Base-by-base conservation (phyloP, 2,888 invertebrate genomes). In the Trissonchulus latispiculum region DNA sequence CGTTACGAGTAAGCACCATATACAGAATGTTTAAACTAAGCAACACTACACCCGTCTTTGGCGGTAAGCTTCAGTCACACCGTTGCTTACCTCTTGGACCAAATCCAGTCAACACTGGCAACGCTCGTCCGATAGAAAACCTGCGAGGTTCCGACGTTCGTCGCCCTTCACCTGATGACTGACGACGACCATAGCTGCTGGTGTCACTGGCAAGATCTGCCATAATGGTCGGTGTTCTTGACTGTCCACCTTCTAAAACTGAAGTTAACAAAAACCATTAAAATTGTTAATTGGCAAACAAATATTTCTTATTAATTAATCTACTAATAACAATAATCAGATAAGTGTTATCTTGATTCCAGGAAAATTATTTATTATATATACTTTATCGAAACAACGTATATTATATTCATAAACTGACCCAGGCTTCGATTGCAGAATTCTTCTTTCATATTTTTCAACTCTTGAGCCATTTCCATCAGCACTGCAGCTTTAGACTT, bases 391-490 rank as follows among this genome's bases (percentile, higher is more conserved):
- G n/a, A n/a, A n/a, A n/a, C n/a, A n/a, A n/a, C n/a, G n/a, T n/a
- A n/a, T n/a, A n/a, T n/a, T n/a, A n/a, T n/a, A n/a, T n/a, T n/a
- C n/a, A n/a, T n/a, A n/a, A 3, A 33, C 68, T 31, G 33, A 72
- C 73, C 75, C 29, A 73, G 28, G 29, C 73, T 61, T 75, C 77
- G 74, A n/a, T 75, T 77, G 33, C 78, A 76, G 31, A 94, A 87
- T 80, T 94, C 91, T 75, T 95, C 94, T 78, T 93, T 89, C 78
- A 95, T 86, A 75, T 90, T 89, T 73, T 91, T 89, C 81, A 96
- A 88, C 80, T 95, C 94, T 68, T 90, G 88, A 0, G 93, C 90
- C 61, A 96, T 86, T 79, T 95, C 93, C 31, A 92, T 88, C 0
- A 95, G 86, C 23, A 95, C 84, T 0, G 91, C 90, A 2, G 93